Percentiles rank a stretch among this genome's conserved stretches.
phyloP scores from a whole-genome alignment of 2,113 vertebrate genomes.

The Heloderma charlesbogerti region DNA sequence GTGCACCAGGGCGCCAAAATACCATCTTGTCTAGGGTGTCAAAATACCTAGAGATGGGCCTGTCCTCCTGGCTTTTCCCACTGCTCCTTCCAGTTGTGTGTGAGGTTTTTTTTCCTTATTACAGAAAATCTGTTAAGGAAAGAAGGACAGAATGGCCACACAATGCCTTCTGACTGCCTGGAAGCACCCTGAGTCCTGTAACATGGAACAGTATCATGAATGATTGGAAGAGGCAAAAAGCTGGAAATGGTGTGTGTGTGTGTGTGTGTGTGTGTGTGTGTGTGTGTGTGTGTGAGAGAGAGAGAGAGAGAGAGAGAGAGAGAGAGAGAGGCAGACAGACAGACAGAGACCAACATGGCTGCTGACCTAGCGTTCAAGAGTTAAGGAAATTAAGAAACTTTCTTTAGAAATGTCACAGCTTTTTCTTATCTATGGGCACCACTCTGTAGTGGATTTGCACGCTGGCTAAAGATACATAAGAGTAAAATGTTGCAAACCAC shows the following conservation, averaged over 20 bases:
- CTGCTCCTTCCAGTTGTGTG: no score
- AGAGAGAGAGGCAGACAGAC: background rate
- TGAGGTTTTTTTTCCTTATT: no score
- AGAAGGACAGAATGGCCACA: no score
- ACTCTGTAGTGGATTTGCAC: constrained; percentile 24
- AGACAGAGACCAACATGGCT: constrained; percentile 31
- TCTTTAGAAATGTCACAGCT: constrained; percentile 59
- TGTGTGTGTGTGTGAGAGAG: no score
- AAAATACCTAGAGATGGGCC: no score
- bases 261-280: no score
- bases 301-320: no score
- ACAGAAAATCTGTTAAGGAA: no score
- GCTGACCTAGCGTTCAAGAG: constrained; percentile 61
- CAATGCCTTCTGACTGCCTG: no score
- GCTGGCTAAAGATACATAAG: background rate
- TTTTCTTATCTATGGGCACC: constrained; percentile 21
- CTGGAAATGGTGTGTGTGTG: constrained; percentile 31
- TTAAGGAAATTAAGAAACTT: constrained; percentile 62
- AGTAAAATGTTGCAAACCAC: constrained; percentile 21
- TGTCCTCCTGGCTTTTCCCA: no score
- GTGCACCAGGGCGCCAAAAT: no score
- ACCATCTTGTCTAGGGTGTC: no score
- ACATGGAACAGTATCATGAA: background rate
- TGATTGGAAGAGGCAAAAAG: background rate
- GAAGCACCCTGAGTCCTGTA: background rate